These are phyloP conservation scores for Liasis olivaceus DNA, from an alignment of 2,797 vertebrate species.

Conservation along the genomic window DNA sequence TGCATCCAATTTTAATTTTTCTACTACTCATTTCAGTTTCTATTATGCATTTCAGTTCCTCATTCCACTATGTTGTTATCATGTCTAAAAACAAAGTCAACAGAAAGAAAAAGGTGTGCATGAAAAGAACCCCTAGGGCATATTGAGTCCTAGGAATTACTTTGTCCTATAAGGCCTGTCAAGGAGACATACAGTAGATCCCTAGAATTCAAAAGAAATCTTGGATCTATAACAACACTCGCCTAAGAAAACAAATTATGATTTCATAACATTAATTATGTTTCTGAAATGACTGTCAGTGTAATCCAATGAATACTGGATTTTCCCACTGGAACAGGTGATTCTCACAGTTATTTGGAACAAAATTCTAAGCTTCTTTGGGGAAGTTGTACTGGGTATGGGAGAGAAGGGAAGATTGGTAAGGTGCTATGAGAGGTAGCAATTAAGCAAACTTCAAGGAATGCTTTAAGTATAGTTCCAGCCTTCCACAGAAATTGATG, in stretches of 20 bases:
- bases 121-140: too few relatives aligned
- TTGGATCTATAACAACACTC: not conserved
- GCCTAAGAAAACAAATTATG: not conserved
- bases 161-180: too few relatives aligned
- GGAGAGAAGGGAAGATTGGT: not conserved
- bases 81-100: not conserved
- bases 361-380: not conserved
- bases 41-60: not conserved
- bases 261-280: conserved; percentile 29
- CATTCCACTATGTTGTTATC: not conserved
- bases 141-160: too few relatives aligned
- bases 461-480: conserved; percentile 8
- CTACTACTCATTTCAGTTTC: not conserved
- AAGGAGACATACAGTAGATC: too few relatives aligned
- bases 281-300: not conserved
- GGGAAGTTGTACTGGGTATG: not conserved
- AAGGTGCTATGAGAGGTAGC: not conserved
- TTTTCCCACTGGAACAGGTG: conserved; percentile 18
- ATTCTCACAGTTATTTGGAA: conserved; percentile 17
- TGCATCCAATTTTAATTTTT: not conserved
- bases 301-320: not conserved
- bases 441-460: not conserved
- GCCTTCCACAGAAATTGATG: not conserved
- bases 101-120: not conserved
- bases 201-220: not conserved